Percentiles rank a stretch among this genome's conserved stretches.
Evolutionary conservation across 2,797 vertebrate species (phyloP).

Genomic region (Cirrhinus mrigala): DNA sequence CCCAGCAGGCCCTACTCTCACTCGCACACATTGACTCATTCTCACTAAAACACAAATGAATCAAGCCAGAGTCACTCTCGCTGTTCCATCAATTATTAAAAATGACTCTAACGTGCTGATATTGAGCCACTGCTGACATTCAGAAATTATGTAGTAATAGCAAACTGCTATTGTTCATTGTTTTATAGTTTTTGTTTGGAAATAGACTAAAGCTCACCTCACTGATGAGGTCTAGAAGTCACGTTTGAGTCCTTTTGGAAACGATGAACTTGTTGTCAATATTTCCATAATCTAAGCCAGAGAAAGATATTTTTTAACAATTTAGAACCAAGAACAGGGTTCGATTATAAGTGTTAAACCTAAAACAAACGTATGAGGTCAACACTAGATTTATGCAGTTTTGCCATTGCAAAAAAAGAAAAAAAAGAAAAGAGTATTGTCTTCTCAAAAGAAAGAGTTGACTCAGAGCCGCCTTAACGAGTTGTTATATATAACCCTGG

Average conservation of each 20-base stretch:
- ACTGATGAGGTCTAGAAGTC: neutral
- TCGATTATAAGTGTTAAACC: neutral
- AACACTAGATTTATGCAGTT: neutral
- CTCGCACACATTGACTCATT: slow-evolving; percentile 53
- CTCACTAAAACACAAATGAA: slow-evolving; percentile 39
- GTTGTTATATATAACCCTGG: too few species aligned
- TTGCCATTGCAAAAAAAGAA: too few species aligned
- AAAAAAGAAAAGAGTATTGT: too few species aligned
- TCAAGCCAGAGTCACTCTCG: slow-evolving; percentile 43
- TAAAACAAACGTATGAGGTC: neutral
- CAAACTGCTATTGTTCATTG: neutral
- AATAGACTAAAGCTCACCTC: neutral
- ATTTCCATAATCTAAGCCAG: slow-evolving; percentile 18
- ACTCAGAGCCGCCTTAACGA: too few species aligned
- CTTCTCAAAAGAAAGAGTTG: too few species aligned
- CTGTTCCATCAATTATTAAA: slow-evolving; percentile 49
- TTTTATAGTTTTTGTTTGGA: slow-evolving; percentile 7
- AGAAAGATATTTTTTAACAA: neutral
- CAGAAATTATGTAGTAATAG: neutral
- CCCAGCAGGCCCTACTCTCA: slow-evolving; percentile 51
- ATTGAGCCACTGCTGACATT: slow-evolving; percentile 13
- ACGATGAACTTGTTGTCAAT: neutral
- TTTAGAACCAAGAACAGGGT: neutral
- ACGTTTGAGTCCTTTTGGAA: neutral
- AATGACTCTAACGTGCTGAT: neutral